Conservation (phyloP, 2,888 invertebrate species). For the Euphydryas editha region DNA sequence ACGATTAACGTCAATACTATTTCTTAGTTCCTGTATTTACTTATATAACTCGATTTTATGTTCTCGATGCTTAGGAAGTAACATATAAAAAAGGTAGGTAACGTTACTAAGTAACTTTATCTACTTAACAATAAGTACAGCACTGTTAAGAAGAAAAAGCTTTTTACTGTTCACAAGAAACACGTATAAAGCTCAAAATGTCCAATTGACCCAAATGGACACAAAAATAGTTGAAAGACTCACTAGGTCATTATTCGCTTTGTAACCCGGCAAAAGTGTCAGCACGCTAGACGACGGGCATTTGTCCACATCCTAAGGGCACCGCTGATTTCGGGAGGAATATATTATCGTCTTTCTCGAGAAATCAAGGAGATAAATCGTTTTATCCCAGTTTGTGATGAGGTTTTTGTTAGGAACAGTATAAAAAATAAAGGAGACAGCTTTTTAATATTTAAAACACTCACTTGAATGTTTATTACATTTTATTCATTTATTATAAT, state of each 20-base stretch:
- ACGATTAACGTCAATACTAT: not conserved
- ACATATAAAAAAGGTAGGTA: not conserved
- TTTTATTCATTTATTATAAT: not conserved
- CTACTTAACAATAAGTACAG: slow-evolving; percentile 17
- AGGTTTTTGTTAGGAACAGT: slow-evolving; percentile 37
- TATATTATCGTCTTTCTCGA: slow-evolving; percentile 71
- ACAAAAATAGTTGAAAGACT: slow-evolving; percentile 77
- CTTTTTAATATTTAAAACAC: not conserved
- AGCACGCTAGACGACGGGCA: slow-evolving; percentile 69
- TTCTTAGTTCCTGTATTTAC: not conserved
- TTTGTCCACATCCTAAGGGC: slow-evolving; percentile 79
- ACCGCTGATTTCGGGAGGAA: slow-evolving; percentile 75
- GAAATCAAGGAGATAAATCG: slow-evolving; percentile 72
- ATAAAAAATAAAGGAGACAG: not conserved
- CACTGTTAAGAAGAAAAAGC: slow-evolving; percentile 60
- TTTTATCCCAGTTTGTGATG: slow-evolving; percentile 49
- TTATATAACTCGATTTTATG: not conserved
- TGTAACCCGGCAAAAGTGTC: slow-evolving; percentile 76
- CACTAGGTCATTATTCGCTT: slow-evolving; percentile 78
- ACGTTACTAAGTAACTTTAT: slow-evolving; percentile 10
- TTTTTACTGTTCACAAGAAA: slow-evolving; percentile 67
- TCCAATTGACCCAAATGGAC: slow-evolving; percentile 81
- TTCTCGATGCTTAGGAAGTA: not conserved
- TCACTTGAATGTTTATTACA: no score
- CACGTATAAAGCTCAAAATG: slow-evolving; percentile 74